phyloP scores from a whole-genome alignment of 2,113 vertebrate species.

The Larimichthys crocea region DNA sequence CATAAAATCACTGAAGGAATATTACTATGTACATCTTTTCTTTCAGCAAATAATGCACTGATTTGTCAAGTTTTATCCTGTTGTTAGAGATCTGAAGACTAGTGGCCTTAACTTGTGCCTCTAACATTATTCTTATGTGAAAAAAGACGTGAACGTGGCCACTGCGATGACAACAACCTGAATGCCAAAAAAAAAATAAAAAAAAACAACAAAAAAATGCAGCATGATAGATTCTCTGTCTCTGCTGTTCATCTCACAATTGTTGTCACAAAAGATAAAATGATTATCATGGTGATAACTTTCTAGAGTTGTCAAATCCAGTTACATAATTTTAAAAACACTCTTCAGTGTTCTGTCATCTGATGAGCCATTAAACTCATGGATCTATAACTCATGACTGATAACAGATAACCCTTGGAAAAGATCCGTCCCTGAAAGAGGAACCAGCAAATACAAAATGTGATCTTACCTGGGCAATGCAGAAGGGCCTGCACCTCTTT shows the following conservation, averaged over 20 bases:
- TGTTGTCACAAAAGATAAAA: neutral
- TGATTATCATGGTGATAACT: neutral
- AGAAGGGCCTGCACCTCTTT: constrained; percentile 68
- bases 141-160: neutral
- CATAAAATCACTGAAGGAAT: neutral
- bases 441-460: neutral
- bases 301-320: neutral
- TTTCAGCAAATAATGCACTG: neutral
- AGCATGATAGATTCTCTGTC: neutral
- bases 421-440: neutral
- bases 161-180: too few species aligned
- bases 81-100: neutral
- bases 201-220: too few species aligned
- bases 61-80: neutral
- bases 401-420: neutral
- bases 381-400: neutral
- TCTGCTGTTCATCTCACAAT: neutral
- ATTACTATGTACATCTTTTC: neutral
- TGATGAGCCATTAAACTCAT: neutral
- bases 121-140: neutral
- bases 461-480: constrained; percentile 85
- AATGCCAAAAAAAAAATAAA: too few species aligned
- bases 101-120: neutral
- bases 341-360: neutral
- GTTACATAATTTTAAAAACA: neutral